These are phyloP conservation scores for Phytoseiulus persimilis DNA, from an alignment of 2,888 invertebrate genomes.

Conservation along the genomic window DNA sequence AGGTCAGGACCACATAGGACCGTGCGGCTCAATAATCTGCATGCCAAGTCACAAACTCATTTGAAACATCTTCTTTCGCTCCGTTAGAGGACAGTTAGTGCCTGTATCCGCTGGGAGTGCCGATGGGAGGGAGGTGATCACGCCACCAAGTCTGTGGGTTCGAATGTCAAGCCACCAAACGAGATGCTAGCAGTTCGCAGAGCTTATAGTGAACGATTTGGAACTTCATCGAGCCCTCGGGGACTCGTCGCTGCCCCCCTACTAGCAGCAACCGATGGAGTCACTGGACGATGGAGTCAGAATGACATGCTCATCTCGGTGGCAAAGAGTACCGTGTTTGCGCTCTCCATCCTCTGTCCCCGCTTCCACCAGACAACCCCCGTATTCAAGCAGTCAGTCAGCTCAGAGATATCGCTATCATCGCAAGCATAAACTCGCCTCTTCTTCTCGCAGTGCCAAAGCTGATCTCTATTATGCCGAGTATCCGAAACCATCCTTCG, in stretches of 20 bases:
- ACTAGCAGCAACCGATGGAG: not conserved
- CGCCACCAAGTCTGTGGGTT: not conserved
- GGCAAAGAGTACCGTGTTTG: too few species aligned
- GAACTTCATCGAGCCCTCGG: not conserved
- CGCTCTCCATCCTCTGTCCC: too few species aligned
- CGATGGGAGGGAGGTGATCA: not conserved
- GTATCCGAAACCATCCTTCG: too few species aligned
- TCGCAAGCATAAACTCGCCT: too few species aligned
- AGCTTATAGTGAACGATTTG: not conserved
- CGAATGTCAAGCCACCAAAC: not conserved
- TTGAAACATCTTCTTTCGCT: not conserved
- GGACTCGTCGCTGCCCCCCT: not conserved
- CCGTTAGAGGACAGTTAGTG: not conserved
- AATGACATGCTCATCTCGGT: too few species aligned
- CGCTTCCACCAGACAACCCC: too few species aligned
- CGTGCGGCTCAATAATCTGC: not conserved
- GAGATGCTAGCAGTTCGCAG: not conserved
- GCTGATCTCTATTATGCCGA: too few species aligned
- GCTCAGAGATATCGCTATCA: too few species aligned
- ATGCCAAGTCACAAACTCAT: not conserved
- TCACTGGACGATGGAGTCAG: not conserved
- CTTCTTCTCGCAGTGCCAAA: too few species aligned
- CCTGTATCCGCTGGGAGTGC: not conserved
- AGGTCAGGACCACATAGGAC: not conserved
- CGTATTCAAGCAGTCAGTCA: too few species aligned